Base-by-base conservation (phyloP, 2,113 vertebrate species). In the Toxotes chatareus region DNA sequence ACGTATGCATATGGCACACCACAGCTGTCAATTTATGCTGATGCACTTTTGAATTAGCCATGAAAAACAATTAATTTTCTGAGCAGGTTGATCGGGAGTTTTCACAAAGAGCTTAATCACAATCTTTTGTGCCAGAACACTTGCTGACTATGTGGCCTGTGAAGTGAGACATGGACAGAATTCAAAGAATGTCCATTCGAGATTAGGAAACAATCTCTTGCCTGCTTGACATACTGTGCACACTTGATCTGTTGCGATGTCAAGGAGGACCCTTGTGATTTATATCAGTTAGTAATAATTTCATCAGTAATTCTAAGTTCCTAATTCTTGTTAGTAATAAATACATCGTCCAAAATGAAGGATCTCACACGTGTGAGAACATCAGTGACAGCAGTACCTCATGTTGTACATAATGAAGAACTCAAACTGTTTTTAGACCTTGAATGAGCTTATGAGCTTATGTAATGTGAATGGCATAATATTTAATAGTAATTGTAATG, bases 51-150 rank as follows among this genome's bases (percentile, higher is more conserved):
- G 88, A 93, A 93, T 93, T 88, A 92, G 86, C 86, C 79, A 81
- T 73, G 85, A 80, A 93, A 93, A 91, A 89, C 90, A 92, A 93
- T 93, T 89, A 79, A 87, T 92, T 94, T 91, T 87, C 86, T 60
- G 73, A 64, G 81, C 89, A 87, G 88, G 90, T 86, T 91, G 88
- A 88, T 88, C 83, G 87, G 79, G 79, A 81, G 84, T 91, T 88
- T 89, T 91, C 79, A 82, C 74, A 86, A 90, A 71, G 65, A 88
- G 88, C 82, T 84, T 91, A 79, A 85, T 86, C 83, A 75, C 75
- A 80, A 79, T 91, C 68, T 74, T 91, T 88, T 89, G 87, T 86
- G 82, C 81, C 57, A 8, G 57, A 77, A 55, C 87, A 86, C 82
- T 88, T 91, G 89, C 90, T 89, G 90, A 91, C 87, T 63, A 2